These are phyloP conservation scores for Heliconius ismenius DNA, from an alignment of 2,888 invertebrate genomes.

Conservation along the genomic window DNA sequence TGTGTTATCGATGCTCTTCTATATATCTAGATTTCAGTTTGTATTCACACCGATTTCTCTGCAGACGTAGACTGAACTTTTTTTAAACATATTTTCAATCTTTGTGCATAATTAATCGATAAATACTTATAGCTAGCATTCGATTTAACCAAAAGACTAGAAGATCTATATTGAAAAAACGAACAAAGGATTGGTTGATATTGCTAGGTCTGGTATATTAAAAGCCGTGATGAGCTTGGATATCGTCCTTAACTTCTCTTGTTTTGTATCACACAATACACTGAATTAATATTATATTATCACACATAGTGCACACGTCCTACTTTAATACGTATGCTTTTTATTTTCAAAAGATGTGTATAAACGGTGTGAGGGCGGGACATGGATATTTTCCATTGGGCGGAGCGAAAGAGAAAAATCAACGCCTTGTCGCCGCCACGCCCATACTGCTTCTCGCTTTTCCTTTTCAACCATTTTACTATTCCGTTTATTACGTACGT, in stretches of 20 bases:
- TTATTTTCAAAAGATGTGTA: conserved; percentile 42
- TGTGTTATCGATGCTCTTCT: conserved; percentile 53
- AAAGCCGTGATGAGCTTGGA: neutral
- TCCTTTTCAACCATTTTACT: conserved; percentile 55
- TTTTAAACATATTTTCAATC: neutral
- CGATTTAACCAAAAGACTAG: too few relatives aligned
- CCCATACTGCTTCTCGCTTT: conserved; percentile 62
- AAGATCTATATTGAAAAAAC: neutral
- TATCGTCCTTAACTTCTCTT: neutral
- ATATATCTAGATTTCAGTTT: conserved; percentile 35
- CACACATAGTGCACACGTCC: neutral
- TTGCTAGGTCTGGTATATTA: neutral
- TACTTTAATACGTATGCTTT: conserved; percentile 20
- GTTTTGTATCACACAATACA: neutral
- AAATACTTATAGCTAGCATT: neutral
- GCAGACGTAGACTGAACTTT: neutral
- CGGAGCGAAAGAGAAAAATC: conserved; percentile 74
- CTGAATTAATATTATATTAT: neutral
- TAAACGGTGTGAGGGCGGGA: conserved; percentile 71
- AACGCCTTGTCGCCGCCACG: conserved; percentile 74
- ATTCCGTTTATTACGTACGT: conserved; percentile 58
- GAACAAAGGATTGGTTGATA: neutral
- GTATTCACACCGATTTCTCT: neutral
- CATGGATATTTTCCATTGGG: conserved; percentile 68
- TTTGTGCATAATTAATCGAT: neutral